Evolutionary conservation across 1,140 invertebrate species (phyloP).

Genomic region (Anastrepha ludens): DNA sequence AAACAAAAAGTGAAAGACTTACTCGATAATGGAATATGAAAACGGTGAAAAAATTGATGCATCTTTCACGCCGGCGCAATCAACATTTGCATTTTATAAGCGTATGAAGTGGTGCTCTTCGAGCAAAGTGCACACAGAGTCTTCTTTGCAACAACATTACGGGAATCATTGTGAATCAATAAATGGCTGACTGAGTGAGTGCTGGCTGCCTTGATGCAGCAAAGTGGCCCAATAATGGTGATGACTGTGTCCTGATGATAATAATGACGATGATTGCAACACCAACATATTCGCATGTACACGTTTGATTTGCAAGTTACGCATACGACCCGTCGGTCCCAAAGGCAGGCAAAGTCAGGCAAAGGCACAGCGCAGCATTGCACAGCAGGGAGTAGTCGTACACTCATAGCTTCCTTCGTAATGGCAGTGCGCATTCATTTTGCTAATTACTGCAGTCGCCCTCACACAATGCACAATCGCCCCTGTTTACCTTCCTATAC

Average conservation of each 20-base stretch:
- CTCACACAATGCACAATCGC: not conserved
- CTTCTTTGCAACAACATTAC: not conserved
- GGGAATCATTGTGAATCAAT: slow-evolving; percentile 1
- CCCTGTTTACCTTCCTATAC: not conserved
- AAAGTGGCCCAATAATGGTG: slow-evolving; percentile 49
- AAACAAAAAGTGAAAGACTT: not conserved
- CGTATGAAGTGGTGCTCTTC: slow-evolving; percentile 34
- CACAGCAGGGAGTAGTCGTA: not conserved
- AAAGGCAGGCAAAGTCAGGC: not conserved
- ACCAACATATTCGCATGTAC: not conserved
- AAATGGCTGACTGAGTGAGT: slow-evolving; percentile 1
- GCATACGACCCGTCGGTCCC: not conserved
- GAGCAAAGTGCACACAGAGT: not conserved
- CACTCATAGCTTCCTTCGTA: not conserved
- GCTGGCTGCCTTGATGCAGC: not conserved
- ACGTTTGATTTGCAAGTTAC: not conserved
- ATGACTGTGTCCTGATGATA: slow-evolving; percentile 2
- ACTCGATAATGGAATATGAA: slow-evolving; percentile 16
- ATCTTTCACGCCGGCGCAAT: slow-evolving; percentile 28
- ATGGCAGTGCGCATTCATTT: slow-evolving; percentile 47
- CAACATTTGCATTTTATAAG: slow-evolving; percentile 43
- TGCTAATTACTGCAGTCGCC: slow-evolving; percentile 52
- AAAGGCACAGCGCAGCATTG: not conserved
- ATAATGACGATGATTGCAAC: slow-evolving; percentile 19
- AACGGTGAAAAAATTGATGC: slow-evolving; percentile 7